phyloP scores from a whole-genome alignment of 2,888 invertebrate species.

The Drosophila flavopinicola region DNA sequence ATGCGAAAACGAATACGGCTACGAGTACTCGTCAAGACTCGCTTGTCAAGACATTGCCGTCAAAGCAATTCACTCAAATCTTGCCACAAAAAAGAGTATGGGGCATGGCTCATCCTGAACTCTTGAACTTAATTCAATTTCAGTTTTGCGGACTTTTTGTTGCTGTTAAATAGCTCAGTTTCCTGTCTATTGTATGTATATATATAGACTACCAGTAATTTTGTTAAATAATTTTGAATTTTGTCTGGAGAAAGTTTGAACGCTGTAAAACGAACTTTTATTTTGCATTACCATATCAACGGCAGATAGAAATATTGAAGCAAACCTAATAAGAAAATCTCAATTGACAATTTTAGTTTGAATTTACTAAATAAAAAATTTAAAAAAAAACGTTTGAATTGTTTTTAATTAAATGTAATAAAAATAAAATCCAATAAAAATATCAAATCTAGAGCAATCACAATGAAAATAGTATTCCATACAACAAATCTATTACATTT shows the following conservation, averaged over 20 bases:
- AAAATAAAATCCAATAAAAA: too few species aligned
- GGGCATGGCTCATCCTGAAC: slow-evolving; percentile 65
- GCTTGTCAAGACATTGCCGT: slow-evolving; percentile 33
- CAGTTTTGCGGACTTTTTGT: slow-evolving; percentile 25
- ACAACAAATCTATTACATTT: not conserved
- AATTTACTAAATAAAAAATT: too few species aligned
- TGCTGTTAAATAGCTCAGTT: slow-evolving; percentile 2
- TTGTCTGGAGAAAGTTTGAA: slow-evolving; percentile 37
- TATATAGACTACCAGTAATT: not conserved
- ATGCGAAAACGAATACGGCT: slow-evolving; percentile 20
- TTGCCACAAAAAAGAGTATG: slow-evolving; percentile 31
- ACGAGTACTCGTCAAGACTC: slow-evolving; percentile 26
- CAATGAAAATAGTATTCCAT: too few species aligned
- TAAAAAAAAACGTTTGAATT: too few species aligned
- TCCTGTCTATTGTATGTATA: slow-evolving; percentile 6
- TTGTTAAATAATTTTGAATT: slow-evolving; percentile 38
- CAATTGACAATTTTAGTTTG: too few species aligned
- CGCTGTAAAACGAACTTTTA: slow-evolving; percentile 41
- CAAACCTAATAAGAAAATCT: too few species aligned
- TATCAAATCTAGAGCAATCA: too few species aligned
- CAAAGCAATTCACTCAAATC: slow-evolving; percentile 41
- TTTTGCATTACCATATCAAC: slow-evolving; percentile 7
- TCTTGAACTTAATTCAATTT: slow-evolving; percentile 75
- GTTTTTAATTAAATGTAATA: too few species aligned
- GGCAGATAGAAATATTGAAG: not conserved